Evolutionary conservation across 2,888 invertebrate species (phyloP), one percentile per base, ranked within the genome.

Genomic region (Drosophila affinis): DNA sequence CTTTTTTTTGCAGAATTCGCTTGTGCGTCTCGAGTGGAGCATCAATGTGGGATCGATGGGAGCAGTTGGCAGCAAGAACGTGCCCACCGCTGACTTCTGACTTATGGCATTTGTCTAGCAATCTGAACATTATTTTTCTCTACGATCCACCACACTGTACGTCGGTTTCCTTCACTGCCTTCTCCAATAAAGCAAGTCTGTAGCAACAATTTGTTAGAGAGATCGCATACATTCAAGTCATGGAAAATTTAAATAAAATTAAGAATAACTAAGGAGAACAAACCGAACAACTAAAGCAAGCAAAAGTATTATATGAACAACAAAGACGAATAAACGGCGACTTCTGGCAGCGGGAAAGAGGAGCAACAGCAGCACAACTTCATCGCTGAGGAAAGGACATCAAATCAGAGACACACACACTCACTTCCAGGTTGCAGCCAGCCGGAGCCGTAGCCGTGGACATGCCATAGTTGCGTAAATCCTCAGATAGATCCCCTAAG

Each of bases 391-490:
- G 39, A 39, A n/a, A n/a, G 12, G 34, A 32, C 34, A 34, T 34
- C 34, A 12, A 14, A 34, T 34, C 12, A 34, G 12, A 32, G 10
- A 12, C 10, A 34, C 34, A 24, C 24, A 24, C 39, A 90, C 90
- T 90, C 90, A 90, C 90, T 89, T 90, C 90, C 79, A 89, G 74
- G 77, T 90, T 89, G 77, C 89, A 90, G 44, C 84, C 46, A 17
- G 62, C 64, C 29, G 29, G 9, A 54, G 67, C 76, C 14, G 74
- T 48, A 54, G 67, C 76, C 12, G 74, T 48, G 44, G 62, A 24
- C 24, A 68, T 18, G 10, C 53, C 58, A 17, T 39, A 49, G n/a
- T 56, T 32, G 51, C 29, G n/a, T 52, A 9, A 49, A 18, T 63
- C 48, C 39, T 58, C 62, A 39, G 46, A 39, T 60, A 55, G 44